Conservation (phyloP, 2,113 vertebrate genomes). For the Pseudonaja textilis region DNA sequence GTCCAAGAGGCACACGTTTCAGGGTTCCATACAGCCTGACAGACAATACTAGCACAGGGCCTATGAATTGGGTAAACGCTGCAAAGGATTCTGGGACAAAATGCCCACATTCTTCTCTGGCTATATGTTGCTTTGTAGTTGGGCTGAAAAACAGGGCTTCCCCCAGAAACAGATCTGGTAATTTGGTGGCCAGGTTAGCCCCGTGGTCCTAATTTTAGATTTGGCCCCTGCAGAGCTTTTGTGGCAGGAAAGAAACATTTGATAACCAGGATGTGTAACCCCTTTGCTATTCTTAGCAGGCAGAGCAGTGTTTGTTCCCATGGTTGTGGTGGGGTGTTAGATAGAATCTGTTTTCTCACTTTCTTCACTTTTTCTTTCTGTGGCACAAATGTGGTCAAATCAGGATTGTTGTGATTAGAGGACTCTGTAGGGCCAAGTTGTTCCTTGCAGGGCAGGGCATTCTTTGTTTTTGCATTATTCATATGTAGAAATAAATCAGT, state of each 20-base stretch:
- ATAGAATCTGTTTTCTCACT: not conserved
- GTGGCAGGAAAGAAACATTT: not conserved
- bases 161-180: not conserved
- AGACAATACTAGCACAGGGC: not conserved
- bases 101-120: not conserved
- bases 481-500: not conserved
- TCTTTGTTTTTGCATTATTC: not conserved
- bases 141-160: not conserved
- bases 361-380: not conserved
- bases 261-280: not conserved
- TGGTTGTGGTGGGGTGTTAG: not conserved
- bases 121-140: not conserved
- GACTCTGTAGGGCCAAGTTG: not conserved
- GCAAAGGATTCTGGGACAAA: not conserved
- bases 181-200: not conserved
- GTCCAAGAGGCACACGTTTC: not conserved
- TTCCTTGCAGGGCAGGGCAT: not conserved
- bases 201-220: not conserved
- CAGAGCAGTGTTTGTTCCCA: constrained; percentile 3
- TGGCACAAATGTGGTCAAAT: not conserved
- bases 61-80: not conserved
- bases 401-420: not conserved
- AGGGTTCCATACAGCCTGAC: not conserved
- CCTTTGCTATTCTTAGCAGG: not conserved
- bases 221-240: not conserved